Percentiles rank a stretch among this genome's conserved stretches.
Conservation (phyloP, 2,888 invertebrate species). For the Acleris sparsana region DNA sequence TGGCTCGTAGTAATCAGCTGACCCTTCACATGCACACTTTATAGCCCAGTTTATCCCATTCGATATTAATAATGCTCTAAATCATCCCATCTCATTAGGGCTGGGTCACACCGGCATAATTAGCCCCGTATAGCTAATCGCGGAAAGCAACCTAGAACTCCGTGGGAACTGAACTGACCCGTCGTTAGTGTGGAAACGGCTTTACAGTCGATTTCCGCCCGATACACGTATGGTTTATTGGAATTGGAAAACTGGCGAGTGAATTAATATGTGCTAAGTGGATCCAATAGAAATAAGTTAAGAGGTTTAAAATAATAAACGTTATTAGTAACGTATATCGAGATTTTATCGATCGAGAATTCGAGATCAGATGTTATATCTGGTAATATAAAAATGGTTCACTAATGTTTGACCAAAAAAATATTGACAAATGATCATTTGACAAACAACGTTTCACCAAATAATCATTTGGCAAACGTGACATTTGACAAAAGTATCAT, state of each 20-base stretch:
- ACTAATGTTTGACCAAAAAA: too few species aligned
- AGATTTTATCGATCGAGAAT: too few species aligned
- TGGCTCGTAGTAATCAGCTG: slow-evolving; percentile 5
- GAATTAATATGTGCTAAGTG: background rate
- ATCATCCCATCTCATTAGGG: slow-evolving; percentile 58
- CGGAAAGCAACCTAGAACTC: slow-evolving; percentile 35
- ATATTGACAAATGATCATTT: too few species aligned
- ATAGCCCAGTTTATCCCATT: slow-evolving; percentile 9
- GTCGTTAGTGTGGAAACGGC: slow-evolving; percentile 26
- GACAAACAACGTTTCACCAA: too few species aligned
- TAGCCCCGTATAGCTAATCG: slow-evolving; percentile 47
- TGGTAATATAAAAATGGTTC: too few species aligned
- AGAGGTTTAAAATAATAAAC: too few species aligned
- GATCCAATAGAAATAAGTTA: background rate
- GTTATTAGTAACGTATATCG: too few species aligned
- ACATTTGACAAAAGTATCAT: too few species aligned
- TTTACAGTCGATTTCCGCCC: slow-evolving; percentile 25
- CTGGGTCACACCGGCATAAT: slow-evolving; percentile 56
- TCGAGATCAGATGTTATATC: too few species aligned
- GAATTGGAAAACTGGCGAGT: slow-evolving; percentile 3
- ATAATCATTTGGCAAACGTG: too few species aligned
- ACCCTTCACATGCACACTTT: slow-evolving; percentile 1
- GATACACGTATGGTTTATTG: slow-evolving; percentile 31
- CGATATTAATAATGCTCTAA: slow-evolving; percentile 34
- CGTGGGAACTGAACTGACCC: slow-evolving; percentile 46